A percentile compares a stretch with the other conserved stretches of the same genome.
phyloP scores from a whole-genome alignment of 2,797 vertebrate species.

The Sandelia bainsii region DNA sequence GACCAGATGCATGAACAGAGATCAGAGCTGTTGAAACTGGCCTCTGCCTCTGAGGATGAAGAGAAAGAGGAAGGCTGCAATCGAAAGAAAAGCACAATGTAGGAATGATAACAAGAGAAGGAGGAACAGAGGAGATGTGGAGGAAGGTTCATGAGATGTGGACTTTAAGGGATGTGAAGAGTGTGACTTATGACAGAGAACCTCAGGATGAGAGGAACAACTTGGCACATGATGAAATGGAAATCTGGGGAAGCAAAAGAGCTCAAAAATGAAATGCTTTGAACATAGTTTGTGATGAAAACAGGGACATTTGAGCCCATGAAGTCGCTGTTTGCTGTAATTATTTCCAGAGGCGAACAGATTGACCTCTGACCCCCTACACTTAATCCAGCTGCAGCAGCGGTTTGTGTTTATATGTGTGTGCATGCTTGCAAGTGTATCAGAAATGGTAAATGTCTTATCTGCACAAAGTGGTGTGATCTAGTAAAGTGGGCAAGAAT shows the following conservation, averaged over 20 bases:
- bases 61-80: neutral
- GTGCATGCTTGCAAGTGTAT: neutral
- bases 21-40: conserved; percentile 1
- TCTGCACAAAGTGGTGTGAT: neutral
- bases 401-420: conserved; percentile 18
- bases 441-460: neutral
- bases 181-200: conserved; percentile 3
- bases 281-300: conserved; percentile 36
- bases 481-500: neutral
- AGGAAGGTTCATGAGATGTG: neutral
- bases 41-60: neutral
- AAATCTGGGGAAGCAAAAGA: neutral
- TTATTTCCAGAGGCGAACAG: conserved; percentile 52
- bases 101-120: neutral
- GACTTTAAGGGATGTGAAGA: conserved; percentile 1
- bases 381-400: conserved; percentile 23
- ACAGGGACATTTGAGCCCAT: conserved; percentile 38
- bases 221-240: conserved; percentile 1
- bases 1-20: conserved; percentile 1
- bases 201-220: conserved; percentile 11
- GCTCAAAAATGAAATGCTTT: conserved; percentile 39
- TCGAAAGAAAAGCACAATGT: neutral
- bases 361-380: conserved; percentile 44
- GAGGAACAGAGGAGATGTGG: neutral
- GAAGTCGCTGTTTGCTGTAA: conserved; percentile 50